Conservation (phyloP, 2,888 invertebrate species). For the Diploptera punctata region DNA sequence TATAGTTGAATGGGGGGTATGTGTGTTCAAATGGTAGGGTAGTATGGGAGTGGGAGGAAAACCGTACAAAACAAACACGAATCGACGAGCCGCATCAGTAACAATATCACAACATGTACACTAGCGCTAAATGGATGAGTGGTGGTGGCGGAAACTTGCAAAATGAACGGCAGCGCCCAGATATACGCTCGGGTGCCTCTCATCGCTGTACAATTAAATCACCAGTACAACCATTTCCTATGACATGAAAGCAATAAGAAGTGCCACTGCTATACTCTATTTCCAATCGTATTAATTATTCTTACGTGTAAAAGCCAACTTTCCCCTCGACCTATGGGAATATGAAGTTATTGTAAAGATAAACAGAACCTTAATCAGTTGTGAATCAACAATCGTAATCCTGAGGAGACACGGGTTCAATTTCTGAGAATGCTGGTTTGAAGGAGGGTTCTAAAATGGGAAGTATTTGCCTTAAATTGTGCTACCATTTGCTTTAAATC, state of each 20-base stretch:
- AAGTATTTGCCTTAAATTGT: too few relatives aligned
- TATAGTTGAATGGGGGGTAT: background rate
- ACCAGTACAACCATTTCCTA: constrained; percentile 18
- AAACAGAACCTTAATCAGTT: too few relatives aligned
- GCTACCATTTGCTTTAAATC: too few relatives aligned
- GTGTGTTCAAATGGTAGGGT: constrained; percentile 6
- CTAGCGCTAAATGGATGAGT: constrained; percentile 28
- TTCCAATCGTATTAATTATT: too few relatives aligned
- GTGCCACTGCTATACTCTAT: too few relatives aligned
- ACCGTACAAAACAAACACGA: constrained; percentile 25
- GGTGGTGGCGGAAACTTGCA: constrained; percentile 15
- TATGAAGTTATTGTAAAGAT: too few relatives aligned
- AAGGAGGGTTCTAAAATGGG: too few relatives aligned
- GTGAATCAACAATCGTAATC: too few relatives aligned
- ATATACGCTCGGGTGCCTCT: constrained; percentile 19
- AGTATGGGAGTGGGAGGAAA: background rate
- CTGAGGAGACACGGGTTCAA: too few relatives aligned
- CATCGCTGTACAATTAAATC: constrained; percentile 30
- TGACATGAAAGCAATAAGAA: background rate
- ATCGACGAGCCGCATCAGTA: constrained; percentile 24
- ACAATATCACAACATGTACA: constrained; percentile 29
- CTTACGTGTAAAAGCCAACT: too few relatives aligned
- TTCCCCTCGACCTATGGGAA: too few relatives aligned
- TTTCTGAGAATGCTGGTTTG: too few relatives aligned
- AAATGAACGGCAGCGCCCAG: constrained; percentile 10